phyloP scores from a whole-genome alignment of 2,797 vertebrate species.

The Heterohyrax brucei region DNA sequence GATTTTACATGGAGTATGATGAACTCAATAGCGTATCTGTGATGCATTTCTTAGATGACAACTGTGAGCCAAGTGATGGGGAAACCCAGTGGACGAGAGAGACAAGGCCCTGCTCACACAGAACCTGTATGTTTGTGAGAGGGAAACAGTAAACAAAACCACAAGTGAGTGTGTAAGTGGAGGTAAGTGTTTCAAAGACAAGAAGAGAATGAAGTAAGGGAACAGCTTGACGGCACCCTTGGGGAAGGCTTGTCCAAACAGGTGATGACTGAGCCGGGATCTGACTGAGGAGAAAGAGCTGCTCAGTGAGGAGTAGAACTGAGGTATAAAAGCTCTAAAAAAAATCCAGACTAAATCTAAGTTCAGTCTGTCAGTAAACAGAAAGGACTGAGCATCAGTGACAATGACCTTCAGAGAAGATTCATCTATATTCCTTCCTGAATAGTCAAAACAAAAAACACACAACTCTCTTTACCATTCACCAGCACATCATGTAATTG shows the following conservation, averaged over 20 bases:
- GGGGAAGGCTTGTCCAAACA: neutral
- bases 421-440: neutral
- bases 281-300: neutral
- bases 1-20: neutral
- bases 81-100: neutral
- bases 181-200: neutral
- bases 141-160: neutral
- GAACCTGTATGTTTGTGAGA: neutral
- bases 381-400: neutral
- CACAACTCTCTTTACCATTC: neutral
- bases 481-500: neutral
- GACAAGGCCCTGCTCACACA: neutral
- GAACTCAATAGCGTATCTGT: no score
- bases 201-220: neutral
- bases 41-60: neutral
- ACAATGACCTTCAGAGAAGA: neutral
- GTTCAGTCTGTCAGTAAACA: neutral
- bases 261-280: neutral
- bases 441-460: neutral
- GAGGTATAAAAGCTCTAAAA: neutral
- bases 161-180: neutral
- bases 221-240: neutral
- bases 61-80: no score
- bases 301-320: neutral
- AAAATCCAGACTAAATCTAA: neutral